Evolutionary conservation across 2,888 invertebrate genomes (phyloP), one percentile per base, ranked within the genome.

Genomic region (Oligia fasciuncula): DNA sequence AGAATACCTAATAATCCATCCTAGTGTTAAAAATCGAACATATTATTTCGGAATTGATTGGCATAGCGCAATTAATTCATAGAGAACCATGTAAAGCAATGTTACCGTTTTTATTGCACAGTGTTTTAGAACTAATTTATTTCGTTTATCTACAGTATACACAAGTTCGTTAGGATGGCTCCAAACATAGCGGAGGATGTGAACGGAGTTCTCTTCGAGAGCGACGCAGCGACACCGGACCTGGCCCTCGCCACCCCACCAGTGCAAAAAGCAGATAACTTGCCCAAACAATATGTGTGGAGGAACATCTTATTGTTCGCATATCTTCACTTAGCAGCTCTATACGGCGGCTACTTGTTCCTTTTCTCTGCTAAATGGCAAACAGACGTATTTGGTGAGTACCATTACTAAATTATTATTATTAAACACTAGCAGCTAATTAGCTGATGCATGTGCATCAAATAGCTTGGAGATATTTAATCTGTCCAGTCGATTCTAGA

Each of bases 221-320:
- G 92, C 46, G 97, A 97, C 81, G 97, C 96, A 19, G 93, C 94
- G 0, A 97, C 97, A 17, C 94, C 96, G 5, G 97, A 97, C 85
- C 87, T 97, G 89, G 97, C 95, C 0, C 92, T 97, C 19, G 88
- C 93, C 5, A 92, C 85, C 17, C 78, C 94, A n/a, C 95, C 96
- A 19, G 91, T 96, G n/a, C 93, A 94, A 81, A 93, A 94, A 87
- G 97, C 98, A 1, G 97, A 98, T 79, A 96, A 96, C 80, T 94
- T 97, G 67, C 97, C 97, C 80, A 92, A 97, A 62, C 95, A 97
- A 91, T 93, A 98, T 70, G 99, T 99, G 13, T 99, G 99, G 99
- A 97, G 98, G 87, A 99, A 99, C 92, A 98, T 99, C 72, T 94
- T 98, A n/a, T 97, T 98, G 1, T 98, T 99, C 92, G 95, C 97